phyloP scores from a whole-genome alignment of 2,113 vertebrate species.

The Reinhardtius hippoglossoides region DNA sequence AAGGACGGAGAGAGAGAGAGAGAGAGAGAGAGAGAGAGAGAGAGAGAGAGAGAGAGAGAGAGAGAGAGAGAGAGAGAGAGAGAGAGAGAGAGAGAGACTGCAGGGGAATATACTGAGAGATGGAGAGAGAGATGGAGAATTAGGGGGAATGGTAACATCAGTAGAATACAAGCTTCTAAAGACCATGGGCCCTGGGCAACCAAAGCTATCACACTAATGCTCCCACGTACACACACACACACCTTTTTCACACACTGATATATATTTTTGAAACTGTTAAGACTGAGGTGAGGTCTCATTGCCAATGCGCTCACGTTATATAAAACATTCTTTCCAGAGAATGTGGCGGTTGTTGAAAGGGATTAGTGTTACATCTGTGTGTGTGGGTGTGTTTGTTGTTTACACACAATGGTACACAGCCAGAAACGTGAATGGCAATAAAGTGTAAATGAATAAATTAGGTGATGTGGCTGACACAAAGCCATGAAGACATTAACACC shows the following conservation, averaged over 20 bases:
- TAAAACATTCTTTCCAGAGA: slow-evolving; percentile 20
- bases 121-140: background rate
- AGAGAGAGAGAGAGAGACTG: slow-evolving; percentile 1
- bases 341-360: slow-evolving; percentile 25
- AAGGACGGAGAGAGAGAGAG: background rate
- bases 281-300: slow-evolving; percentile 20
- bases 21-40: too few relatives aligned
- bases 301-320: background rate
- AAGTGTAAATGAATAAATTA: slow-evolving; percentile 29
- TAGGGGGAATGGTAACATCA: slow-evolving; percentile 18
- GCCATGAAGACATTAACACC: background rate
- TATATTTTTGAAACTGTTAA: slow-evolving; percentile 24
- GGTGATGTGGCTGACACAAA: slow-evolving; percentile 22
- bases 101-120: slow-evolving; percentile 1
- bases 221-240: background rate
- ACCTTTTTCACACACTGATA: background rate
- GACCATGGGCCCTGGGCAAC: background rate
- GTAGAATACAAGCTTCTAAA: slow-evolving; percentile 21
- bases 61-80: background rate
- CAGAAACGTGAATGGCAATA: slow-evolving; percentile 14
- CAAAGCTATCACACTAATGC: background rate
- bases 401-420: slow-evolving; percentile 45
- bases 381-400: slow-evolving; percentile 62
- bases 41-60: background rate
- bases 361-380: slow-evolving; percentile 29